phyloP scores from a whole-genome alignment of 64 coral and sea anemone species.

The Astreopora myriophthalma region DNA sequence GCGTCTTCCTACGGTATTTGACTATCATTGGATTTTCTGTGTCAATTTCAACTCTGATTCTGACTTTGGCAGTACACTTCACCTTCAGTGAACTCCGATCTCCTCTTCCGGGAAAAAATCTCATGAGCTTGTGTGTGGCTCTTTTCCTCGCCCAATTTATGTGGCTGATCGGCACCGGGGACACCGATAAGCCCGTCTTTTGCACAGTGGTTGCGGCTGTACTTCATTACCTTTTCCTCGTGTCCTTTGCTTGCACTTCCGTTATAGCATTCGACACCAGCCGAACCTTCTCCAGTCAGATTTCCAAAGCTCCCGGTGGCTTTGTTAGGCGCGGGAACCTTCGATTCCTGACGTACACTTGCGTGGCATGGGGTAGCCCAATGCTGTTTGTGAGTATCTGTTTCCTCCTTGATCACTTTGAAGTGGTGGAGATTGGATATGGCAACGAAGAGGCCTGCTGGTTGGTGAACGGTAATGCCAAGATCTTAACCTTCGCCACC shows the following conservation, averaged over 20 bases:
- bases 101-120: constrained; percentile 87
- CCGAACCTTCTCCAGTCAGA: constrained; percentile 53
- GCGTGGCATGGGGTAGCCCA: constrained; percentile 82
- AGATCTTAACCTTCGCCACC: constrained; percentile 65
- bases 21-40: constrained; percentile 47
- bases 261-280: constrained; percentile 90
- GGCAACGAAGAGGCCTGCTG: constrained; percentile 72
- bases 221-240: constrained; percentile 88
- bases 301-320: constrained; percentile 14
- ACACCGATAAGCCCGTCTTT: constrained; percentile 60
- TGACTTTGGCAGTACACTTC: constrained; percentile 27
- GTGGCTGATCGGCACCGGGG: constrained; percentile 69
- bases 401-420: constrained; percentile 65
- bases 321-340: not conserved
- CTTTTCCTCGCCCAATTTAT: constrained; percentile 78
- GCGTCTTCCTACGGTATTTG: not conserved
- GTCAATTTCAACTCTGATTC: constrained; percentile 11
- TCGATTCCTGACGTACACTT: constrained; percentile 64
- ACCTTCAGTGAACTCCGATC: constrained; percentile 68
- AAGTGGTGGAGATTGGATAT: constrained; percentile 77
- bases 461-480: constrained; percentile 68
- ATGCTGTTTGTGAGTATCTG: constrained; percentile 61
- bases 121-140: constrained; percentile 83
- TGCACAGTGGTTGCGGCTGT: constrained; percentile 67
- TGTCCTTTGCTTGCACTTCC: constrained; percentile 76